Evolutionary conservation across 2,888 invertebrate genomes (phyloP).

Genomic region (Eubasilissa splendida): DNA sequence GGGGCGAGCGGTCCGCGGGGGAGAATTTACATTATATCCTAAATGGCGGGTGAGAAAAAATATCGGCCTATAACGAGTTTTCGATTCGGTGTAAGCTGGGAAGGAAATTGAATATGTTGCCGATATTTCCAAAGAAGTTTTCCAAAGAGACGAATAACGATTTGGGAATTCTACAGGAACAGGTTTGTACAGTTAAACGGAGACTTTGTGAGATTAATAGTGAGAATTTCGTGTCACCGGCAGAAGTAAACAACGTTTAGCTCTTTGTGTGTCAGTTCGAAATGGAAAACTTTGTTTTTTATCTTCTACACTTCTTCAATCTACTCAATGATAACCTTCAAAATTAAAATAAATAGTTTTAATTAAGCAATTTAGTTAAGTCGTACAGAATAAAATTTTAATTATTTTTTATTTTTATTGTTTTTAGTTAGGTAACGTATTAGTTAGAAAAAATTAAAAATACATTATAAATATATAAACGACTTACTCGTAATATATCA

Average conservation of each 20-base stretch:
- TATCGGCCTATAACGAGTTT: constrained; percentile 53
- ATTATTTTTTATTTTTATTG: too few species aligned
- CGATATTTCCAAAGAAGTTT: constrained; percentile 34
- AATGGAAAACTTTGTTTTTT: background rate
- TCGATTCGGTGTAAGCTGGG: constrained; percentile 47
- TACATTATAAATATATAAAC: too few species aligned
- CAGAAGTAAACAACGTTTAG: constrained; percentile 7
- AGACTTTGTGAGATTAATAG: constrained; percentile 39
- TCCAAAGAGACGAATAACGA: background rate
- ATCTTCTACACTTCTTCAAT: background rate
- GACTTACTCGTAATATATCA: too few species aligned
- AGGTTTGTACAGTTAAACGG: constrained; percentile 17
- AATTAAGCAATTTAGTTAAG: too few species aligned
- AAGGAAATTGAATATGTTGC: constrained; percentile 52
- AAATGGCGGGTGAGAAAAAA: constrained; percentile 51
- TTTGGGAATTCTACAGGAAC: background rate
- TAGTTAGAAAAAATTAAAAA: too few species aligned
- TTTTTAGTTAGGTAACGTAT: too few species aligned
- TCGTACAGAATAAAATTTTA: too few species aligned
- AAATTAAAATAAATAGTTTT: too few species aligned
- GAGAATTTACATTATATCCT: constrained; percentile 53
- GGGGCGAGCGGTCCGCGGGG: constrained; percentile 16
- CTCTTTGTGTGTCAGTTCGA: background rate
- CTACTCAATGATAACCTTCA: too few species aligned
- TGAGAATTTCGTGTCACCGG: constrained; percentile 14